These are phyloP conservation scores for Camelus bactrianus DNA, from an alignment of 2,113 vertebrate genomes.

Conservation along the genomic window DNA sequence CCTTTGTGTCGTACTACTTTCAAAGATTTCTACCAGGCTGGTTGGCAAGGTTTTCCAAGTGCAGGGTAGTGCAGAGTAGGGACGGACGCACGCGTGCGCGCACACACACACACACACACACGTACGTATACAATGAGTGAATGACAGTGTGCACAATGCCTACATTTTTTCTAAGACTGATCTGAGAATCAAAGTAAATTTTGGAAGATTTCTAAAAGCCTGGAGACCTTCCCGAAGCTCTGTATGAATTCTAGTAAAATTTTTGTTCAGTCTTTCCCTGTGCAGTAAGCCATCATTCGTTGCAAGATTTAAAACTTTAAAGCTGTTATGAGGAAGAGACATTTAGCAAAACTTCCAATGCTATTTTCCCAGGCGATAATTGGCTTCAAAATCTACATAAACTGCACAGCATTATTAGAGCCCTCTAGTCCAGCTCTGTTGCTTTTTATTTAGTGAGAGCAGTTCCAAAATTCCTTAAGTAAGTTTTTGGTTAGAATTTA, in stretches of 20 bases:
- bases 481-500: slow-evolving; percentile 50
- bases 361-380: background rate
- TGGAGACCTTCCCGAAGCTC: background rate
- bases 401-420: background rate
- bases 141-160: background rate
- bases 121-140: background rate
- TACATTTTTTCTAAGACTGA: background rate
- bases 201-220: background rate
- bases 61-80: background rate
- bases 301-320: slow-evolving; percentile 27
- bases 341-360: background rate
- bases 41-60: background rate
- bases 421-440: background rate
- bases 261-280: background rate
- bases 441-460: background rate
- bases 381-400: slow-evolving; percentile 1
- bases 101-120: too few species aligned
- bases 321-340: background rate
- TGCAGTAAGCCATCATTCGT: background rate
- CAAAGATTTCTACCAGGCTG: background rate
- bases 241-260: background rate
- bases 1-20: background rate
- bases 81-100: background rate
- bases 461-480: slow-evolving; percentile 39
- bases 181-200: background rate